phyloP scores from a whole-genome alignment of 2,888 invertebrate genomes.

The Agonum fuliginosum region DNA sequence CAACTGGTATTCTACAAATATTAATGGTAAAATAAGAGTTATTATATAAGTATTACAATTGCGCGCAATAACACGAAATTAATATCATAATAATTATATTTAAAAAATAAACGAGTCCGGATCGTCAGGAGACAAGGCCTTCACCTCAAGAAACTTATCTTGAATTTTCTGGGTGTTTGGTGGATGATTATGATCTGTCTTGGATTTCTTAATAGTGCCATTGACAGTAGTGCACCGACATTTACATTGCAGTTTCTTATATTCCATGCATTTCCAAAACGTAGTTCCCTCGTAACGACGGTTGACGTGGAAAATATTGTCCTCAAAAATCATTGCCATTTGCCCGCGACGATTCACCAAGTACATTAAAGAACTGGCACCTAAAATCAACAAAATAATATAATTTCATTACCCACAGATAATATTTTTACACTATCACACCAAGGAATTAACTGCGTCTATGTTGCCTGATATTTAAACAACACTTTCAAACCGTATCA shows the following conservation, averaged over 20 bases:
- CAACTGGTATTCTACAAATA: too few relatives aligned
- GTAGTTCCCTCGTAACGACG: constrained; percentile 62
- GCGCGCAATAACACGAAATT: too few relatives aligned
- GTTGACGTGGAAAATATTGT: constrained; percentile 64
- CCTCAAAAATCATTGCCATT: constrained; percentile 63
- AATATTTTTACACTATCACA: not conserved
- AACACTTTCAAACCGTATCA: too few relatives aligned
- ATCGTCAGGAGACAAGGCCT: constrained; percentile 31
- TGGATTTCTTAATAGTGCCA: constrained; percentile 60
- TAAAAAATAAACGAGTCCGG: constrained; percentile 2
- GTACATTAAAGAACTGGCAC: constrained; percentile 61
- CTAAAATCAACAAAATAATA: constrained; percentile 21
- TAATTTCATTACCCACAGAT: not conserved
- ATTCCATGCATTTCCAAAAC: constrained; percentile 66
- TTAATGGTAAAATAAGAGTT: too few relatives aligned
- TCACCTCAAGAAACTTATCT: constrained; percentile 48
- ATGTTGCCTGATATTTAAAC: too few relatives aligned
- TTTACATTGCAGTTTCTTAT: constrained; percentile 63
- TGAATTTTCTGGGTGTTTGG: constrained; percentile 62
- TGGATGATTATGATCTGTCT: constrained; percentile 62
- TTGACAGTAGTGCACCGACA: constrained; percentile 62
- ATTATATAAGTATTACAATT: too few relatives aligned
- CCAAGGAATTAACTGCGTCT: not conserved
- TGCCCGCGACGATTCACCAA: constrained; percentile 63
- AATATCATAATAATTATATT: too few relatives aligned